Base-by-base conservation (phyloP, 2,113 vertebrate species). In the Bujurquina vittata region DNA sequence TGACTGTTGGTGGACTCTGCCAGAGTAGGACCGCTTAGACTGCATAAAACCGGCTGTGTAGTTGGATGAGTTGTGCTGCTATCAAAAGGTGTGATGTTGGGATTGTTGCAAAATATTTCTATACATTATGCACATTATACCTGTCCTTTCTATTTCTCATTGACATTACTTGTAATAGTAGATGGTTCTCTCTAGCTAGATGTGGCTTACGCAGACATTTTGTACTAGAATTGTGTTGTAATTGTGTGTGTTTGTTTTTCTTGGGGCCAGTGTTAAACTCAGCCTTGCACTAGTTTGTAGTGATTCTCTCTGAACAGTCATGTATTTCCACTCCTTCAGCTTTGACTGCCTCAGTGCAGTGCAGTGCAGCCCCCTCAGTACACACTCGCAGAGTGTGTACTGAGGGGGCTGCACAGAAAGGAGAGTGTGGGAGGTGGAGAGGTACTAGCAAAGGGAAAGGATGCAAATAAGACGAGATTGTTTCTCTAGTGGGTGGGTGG, bases 401-500 rank as follows among this genome's bases (percentile, higher is more conserved):
- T 72, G 60, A 80, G 37, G 11, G 67, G 87, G 62, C 40, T 65
- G 55, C 46, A 72, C 26, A 72, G 55, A 80, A n/a, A 61, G 26
- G 43, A 57, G 15, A 76, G 73, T 62, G 88, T 80, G 84, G 82
- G 77, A 86, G 83, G 83, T 40, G 79, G 67, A 74, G 85, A 60
- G 76, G 78, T 55, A 62, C 65, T 12, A 58, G 46, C 31, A 6
- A 61, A 75, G 23, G 73, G 75, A 72, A 43, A 82, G 62, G 88
- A 92, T 92, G 89, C 80, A 92, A 92, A 92, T 91, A 83, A 92
- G 85, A 59, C 56, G 1, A 69, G 78, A 89, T 92, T 91, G 88
- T 91, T 90, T 88, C 83, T 90, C 69, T 76, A 89, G 88, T 89
- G 90, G 83, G 78, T 89, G 92, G 94, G 93, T 90, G 93, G 90